Percentiles rank a stretch among this genome's conserved stretches.
Conservation (phyloP, 2,888 invertebrate genomes). For the Tipula confusa region DNA sequence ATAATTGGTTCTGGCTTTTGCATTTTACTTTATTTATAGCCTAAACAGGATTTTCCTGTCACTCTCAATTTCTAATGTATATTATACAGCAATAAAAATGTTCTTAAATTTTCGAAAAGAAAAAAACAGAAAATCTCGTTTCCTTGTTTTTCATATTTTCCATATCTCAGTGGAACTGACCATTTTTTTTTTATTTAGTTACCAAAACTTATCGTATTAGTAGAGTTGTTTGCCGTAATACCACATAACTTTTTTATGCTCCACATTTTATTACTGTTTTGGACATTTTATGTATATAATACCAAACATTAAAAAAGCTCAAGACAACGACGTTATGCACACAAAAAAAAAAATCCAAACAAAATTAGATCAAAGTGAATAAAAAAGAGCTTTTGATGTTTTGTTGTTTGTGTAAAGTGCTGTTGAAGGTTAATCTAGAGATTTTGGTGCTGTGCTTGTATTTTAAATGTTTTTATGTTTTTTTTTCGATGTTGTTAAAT, state of each 20-base stretch:
- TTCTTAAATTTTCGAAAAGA: neutral
- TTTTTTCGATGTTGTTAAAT: neutral
- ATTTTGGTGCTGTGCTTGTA: neutral
- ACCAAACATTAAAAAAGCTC: neutral
- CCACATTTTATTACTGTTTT: neutral
- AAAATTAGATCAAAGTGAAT: slow-evolving; percentile 16
- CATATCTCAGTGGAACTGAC: neutral
- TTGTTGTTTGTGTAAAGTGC: neutral
- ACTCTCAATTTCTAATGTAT: neutral
- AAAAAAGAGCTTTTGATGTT: neutral
- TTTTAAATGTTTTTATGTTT: neutral
- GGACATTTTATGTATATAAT: neutral
- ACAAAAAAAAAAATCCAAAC: no score
- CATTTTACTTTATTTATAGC: no score
- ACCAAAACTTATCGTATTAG: no score
- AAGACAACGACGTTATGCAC: neutral
- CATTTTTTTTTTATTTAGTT: neutral
- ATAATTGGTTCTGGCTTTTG: no score
- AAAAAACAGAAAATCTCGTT: no score
- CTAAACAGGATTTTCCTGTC: neutral
- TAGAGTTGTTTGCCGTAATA: neutral
- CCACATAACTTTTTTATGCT: neutral
- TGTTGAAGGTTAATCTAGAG: slow-evolving; percentile 16
- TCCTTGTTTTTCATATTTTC: neutral
- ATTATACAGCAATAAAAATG: neutral